Conservation (phyloP, 1,140 invertebrate genomes). For the Teleopsis dalmanni region DNA sequence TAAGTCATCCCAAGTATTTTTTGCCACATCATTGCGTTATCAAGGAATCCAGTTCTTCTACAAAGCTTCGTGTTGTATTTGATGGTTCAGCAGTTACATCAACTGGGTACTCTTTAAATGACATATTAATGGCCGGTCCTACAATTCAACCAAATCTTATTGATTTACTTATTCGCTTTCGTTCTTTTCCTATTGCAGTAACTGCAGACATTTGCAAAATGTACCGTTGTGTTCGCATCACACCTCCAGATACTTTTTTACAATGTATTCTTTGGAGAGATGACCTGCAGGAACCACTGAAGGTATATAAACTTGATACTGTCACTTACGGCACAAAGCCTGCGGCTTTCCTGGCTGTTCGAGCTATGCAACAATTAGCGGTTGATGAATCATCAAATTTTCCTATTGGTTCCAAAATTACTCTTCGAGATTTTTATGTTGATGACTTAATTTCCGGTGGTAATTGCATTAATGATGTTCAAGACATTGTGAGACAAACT, state of each 20-base stretch:
- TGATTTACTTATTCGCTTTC: conserved; percentile 11
- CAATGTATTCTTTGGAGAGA: no score
- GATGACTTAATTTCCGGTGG: conserved; percentile 38
- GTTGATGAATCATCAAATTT: conserved; percentile 22
- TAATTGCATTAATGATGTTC: conserved; percentile 16
- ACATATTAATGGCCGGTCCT: conserved; percentile 30
- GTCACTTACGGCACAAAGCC: conserved; percentile 20
- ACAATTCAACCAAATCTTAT: conserved; percentile 22
- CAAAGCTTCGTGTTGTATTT: conserved; percentile 27
- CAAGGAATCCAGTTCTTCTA: conserved; percentile 24
- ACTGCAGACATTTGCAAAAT: conserved; percentile 6
- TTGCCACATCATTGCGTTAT: conserved; percentile 35
- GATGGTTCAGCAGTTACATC: conserved; percentile 20
- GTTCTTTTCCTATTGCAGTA: background rate
- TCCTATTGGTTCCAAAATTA: background rate
- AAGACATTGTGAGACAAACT: conserved; percentile 9
- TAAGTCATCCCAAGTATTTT: conserved; percentile 8
- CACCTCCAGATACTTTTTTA: conserved; percentile 1
- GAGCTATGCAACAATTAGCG: conserved; percentile 30
- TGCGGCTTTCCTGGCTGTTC: conserved; percentile 23
- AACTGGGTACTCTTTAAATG: conserved; percentile 27
- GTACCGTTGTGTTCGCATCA: conserved; percentile 13
- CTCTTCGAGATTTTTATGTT: conserved; percentile 38
- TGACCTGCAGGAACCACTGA: no score
- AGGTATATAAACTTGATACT: background rate